Base-by-base conservation (phyloP, 2,888 invertebrate genomes). In the Coenonympha glycerion region DNA sequence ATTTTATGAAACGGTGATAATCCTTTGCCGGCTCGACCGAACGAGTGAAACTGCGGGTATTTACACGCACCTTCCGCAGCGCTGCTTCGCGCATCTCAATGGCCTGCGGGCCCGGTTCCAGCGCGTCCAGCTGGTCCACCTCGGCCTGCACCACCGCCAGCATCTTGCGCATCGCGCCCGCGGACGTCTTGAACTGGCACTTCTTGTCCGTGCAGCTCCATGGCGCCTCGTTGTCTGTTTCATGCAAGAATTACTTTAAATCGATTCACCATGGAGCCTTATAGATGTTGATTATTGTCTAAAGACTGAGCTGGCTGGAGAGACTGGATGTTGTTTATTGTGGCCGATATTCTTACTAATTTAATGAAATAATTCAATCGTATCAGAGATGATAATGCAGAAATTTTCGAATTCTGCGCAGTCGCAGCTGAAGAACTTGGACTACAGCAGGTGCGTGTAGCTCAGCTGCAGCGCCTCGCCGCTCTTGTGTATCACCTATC, bases 341-440 rank as follows among this genome's bases (percentile, higher is more conserved):
- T n/a, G n/a, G n/a, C n/a, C n/a, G n/a, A n/a, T n/a, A n/a, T n/a
- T n/a, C n/a, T n/a, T n/a, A n/a, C n/a, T n/a, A n/a, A n/a, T n/a
- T n/a, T n/a, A n/a, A n/a, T n/a, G n/a, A n/a, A n/a, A n/a, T n/a
- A n/a, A n/a, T n/a, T n/a, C n/a, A n/a, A n/a, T n/a, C n/a, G n/a
- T n/a, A n/a, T n/a, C n/a, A n/a, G n/a, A n/a, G n/a, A n/a, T n/a
- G n/a, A n/a, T n/a, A n/a, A n/a, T n/a, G n/a, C n/a, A n/a, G n/a
- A n/a, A n/a, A n/a, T n/a, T n/a, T n/a, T n/a, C n/a, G n/a, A n/a
- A n/a, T n/a, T n/a, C n/a, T n/a, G 79, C 65, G 63, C 95, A 96
- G 22, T 88, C 88, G 73, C 95, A 96, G 13, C 88, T 88, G 73
- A 96, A 96, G 76, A 92, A 93, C 86, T 95, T 95, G 21, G 94